Percentiles rank a stretch among this genome's conserved stretches.
Evolutionary conservation across 2,113 vertebrate genomes (phyloP).

Genomic region (Chaenogobius annularis): DNA sequence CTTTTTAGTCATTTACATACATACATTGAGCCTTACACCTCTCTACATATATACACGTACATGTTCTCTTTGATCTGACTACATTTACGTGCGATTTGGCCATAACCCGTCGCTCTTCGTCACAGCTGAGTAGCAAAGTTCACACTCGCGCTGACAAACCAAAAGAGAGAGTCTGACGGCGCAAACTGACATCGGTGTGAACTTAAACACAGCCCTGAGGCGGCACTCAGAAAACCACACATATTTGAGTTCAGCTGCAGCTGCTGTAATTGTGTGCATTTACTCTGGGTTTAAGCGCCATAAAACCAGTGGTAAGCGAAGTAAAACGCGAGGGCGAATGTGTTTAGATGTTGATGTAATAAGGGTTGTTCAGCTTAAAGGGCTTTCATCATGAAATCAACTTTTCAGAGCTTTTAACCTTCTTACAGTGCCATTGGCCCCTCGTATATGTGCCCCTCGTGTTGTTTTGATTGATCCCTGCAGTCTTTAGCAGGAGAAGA

Average conservation of each 20-base stretch:
- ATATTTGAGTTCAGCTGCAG: slow-evolving; percentile 12
- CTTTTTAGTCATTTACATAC: too few relatives aligned
- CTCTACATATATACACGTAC: too few relatives aligned
- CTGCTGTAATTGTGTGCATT: slow-evolving; percentile 23
- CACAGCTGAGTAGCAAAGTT: slow-evolving; percentile 14
- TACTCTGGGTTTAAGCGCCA: neutral
- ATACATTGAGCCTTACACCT: too few relatives aligned
- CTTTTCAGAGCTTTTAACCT: too few relatives aligned
- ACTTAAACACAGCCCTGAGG: slow-evolving; percentile 37
- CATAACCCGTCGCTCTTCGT: neutral
- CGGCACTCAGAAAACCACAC: slow-evolving; percentile 44
- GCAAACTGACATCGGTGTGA: slow-evolving; percentile 11
- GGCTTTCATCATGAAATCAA: too few relatives aligned
- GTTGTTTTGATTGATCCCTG: too few relatives aligned
- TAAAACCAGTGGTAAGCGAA: slow-evolving; percentile 16
- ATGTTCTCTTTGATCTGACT: too few relatives aligned
- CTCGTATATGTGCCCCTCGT: too few relatives aligned
- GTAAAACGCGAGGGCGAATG: slow-evolving; percentile 7
- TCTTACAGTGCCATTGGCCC: too few relatives aligned
- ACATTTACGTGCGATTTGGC: neutral
- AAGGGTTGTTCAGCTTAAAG: too few relatives aligned
- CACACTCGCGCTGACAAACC: slow-evolving; percentile 13
- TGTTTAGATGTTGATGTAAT: slow-evolving; percentile 3
- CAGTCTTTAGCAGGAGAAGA: too few relatives aligned
- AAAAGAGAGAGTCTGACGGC: neutral